Base-by-base conservation (phyloP, 2,113 vertebrate species). In the Gorsachius goisagi region DNA sequence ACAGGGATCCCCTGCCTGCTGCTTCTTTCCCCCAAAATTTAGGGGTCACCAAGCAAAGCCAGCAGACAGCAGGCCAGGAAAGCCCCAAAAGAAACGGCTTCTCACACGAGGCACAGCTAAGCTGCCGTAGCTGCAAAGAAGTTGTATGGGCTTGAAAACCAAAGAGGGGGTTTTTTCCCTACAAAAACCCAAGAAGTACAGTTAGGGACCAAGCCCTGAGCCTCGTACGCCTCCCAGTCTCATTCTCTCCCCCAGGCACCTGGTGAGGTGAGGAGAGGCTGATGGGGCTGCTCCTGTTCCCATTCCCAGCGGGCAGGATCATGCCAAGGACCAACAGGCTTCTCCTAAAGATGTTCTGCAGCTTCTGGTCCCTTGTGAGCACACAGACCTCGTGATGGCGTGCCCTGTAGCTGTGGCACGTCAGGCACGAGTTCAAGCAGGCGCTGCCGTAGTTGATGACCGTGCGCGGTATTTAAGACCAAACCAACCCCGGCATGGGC, bases 321-420 rank as follows among this genome's bases (percentile, higher is more conserved):
- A 20, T 3, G 28, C 30, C 52, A 24, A n/a, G 23, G 30, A n/a
- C 12, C 6, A 28, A 28, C n/a, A 20, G 44, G 62, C 21, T 58
- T 50, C n/a, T 85, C 33, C 69, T 15, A 7, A 17, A 14, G 41
- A 47, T 6, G 8, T 37, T 47, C 49, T 64, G 39, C 59, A 33
- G 59, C 69, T 47, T 32, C 22, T 47, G 39, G 59, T 20, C 16
- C 68, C 37, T 30, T 3, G 4, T 1, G 18, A 66, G 11, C 2
- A 18, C 5, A 1, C 7, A 16, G 59, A 13, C 28, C 41, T 49
- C 21, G 5, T 4, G 27, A 26, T 17, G 5, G 11, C 5, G 2
- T 11, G 81, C 26, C 30, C 28, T 5, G 19, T 4, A 23, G 35
- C 32, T 35, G 47, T 24, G 24, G 80, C 47, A 30, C 6, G 0